Evolutionary conservation across 2,888 invertebrate genomes (phyloP).

Genomic region (Brachyptera risi): DNA sequence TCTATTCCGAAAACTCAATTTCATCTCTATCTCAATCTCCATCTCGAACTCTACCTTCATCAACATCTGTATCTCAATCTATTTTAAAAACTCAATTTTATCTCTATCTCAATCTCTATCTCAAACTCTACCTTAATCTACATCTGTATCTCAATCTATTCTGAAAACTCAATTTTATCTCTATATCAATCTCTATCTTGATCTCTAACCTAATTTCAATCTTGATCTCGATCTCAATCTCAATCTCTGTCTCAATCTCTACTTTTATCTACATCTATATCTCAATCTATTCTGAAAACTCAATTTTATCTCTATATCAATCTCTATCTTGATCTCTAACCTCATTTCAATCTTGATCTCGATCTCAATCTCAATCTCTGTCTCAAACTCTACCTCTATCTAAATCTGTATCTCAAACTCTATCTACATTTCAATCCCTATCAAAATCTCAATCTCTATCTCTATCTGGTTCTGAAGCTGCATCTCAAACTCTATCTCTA

Average conservation of each 20-base stretch:
- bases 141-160: background rate
- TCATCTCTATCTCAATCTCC: no score
- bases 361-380: no score
- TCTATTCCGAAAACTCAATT: no score
- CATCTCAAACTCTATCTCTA: no score
- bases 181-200: background rate
- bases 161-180: background rate
- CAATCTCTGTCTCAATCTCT: background rate
- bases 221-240: background rate
- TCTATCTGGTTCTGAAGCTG: no score
- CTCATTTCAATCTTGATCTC: no score
- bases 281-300: background rate
- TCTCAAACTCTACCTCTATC: background rate
- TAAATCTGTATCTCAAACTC: background rate
- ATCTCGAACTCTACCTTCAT: no score
- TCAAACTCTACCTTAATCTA: background rate
- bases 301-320: conserved; percentile 8
- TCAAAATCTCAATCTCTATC: conserved; percentile 4
- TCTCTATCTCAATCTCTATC: no score
- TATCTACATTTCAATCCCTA: background rate
- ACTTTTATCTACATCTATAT: background rate
- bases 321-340: no score
- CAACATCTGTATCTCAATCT: no score
- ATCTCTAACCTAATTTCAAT: no score
- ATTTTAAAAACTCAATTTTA: no score